Evolutionary conservation across 2,797 vertebrate genomes (phyloP).

Genomic region (Nyctibius grandis): DNA sequence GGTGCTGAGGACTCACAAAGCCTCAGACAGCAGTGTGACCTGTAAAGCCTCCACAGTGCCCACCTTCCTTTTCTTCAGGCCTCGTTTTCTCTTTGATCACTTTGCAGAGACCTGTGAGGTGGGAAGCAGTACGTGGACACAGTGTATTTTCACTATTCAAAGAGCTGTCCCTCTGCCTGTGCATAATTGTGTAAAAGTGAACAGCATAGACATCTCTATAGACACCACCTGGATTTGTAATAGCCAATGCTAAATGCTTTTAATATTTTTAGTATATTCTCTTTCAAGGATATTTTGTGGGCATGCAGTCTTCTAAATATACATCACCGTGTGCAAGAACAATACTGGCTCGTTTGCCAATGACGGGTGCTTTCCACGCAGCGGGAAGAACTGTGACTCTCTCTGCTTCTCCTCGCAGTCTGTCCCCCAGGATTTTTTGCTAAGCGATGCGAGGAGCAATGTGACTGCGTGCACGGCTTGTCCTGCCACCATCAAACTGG

Average conservation of each 20-base stretch:
- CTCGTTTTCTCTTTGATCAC: background rate
- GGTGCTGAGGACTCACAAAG: background rate
- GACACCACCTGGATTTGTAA: background rate
- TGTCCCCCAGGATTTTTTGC: background rate
- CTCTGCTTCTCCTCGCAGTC: background rate
- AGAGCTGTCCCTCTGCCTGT: background rate
- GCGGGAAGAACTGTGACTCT: background rate
- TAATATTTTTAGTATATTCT: background rate
- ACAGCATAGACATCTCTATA: background rate
- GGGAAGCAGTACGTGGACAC: background rate
- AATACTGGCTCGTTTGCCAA: background rate
- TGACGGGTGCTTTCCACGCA: background rate
- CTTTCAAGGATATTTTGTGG: background rate
- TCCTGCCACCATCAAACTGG: constrained; percentile 45
- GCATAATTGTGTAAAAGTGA: background rate
- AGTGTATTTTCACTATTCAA: background rate
- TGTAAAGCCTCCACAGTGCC: rapidly evolving
- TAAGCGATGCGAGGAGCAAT: background rate
- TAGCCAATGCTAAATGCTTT: background rate
- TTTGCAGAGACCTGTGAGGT: background rate
- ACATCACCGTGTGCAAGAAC: background rate
- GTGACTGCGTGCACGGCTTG: background rate
- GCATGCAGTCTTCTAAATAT: background rate
- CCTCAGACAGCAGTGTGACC: background rate
- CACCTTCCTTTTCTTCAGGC: background rate